Base-by-base conservation (phyloP, 1,140 invertebrate genomes). In the Parasteatoda tepidariorum region DNA sequence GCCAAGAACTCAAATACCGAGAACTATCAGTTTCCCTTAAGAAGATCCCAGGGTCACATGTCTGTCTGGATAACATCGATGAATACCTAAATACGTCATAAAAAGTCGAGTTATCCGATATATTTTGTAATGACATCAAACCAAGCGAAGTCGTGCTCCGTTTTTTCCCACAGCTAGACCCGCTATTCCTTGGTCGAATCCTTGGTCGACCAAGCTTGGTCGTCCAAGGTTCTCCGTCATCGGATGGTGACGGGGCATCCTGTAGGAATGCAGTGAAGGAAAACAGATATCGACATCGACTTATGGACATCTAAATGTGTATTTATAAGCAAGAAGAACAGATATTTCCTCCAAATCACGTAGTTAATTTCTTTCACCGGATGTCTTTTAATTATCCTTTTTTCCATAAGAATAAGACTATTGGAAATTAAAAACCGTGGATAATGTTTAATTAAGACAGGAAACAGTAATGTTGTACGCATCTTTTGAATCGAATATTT, bases 201-300 rank as follows among this genome's bases (percentile, higher is more conserved):
- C 68, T 71, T 71, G 41, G 68, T 22, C 33, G 41, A 30, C 68
- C 68, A 71, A 68, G 66, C 66, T 68, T 68, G 66, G 34, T 41
- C 18, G 38, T 13, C 38, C 38, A 67, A 67, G 66, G 66, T 26
- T 68, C 66, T 34, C n/a, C n/a, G n/a, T 68, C 34, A 22, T 33
- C 34, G 33, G 66, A 68, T 68, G 38, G 34, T 48, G 33, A 48
- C 38, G 18, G 9, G 18, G 41, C 68, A 71, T 71, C 68, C 68
- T 71, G 68, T 71, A 48, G 6, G 13, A 28, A 22, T 15, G n/a
- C 68, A 48, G 22, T 57, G 68, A 28, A 71, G 68, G 68, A 71
- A 48, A 71, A 71, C 68, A 38, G 22, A 41, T 48, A 48, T 48
- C 38, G 38, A 48, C 38, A 18, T 48, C 38, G 38, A 48, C 9